A percentile compares a stretch with the other conserved stretches of the same genome.
These are phyloP conservation scores for Tenodera sinensis DNA, from an alignment of 2,888 invertebrate genomes.

Conservation along the genomic window DNA sequence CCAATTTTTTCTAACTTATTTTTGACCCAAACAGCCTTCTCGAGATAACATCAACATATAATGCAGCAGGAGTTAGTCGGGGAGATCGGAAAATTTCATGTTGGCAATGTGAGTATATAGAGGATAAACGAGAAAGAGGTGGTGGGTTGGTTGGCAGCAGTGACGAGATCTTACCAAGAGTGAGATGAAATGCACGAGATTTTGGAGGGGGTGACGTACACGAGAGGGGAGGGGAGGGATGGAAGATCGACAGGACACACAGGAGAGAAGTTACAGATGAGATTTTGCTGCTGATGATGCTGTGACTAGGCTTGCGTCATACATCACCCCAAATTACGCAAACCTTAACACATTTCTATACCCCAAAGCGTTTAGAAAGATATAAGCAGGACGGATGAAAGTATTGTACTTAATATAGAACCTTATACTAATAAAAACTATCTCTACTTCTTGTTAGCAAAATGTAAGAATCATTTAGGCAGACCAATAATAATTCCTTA, in stretches of 20 bases:
- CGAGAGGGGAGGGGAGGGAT: background rate
- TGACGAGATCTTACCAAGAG: constrained; percentile 7
- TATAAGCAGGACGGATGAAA: background rate
- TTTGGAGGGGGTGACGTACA: background rate
- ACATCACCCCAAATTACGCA: background rate
- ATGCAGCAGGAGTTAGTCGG: background rate
- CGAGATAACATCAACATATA: background rate
- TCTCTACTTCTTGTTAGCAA: background rate
- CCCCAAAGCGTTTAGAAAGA: background rate
- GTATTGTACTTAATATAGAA: background rate
- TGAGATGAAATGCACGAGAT: background rate
- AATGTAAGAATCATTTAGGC: background rate
- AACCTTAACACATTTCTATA: background rate
- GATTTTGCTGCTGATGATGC: background rate
- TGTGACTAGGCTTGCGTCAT: background rate
- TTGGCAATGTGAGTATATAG: background rate
- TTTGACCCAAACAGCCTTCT: background rate
- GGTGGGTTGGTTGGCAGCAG: constrained; percentile 4
- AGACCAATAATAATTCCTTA: background rate
- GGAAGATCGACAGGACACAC: background rate
- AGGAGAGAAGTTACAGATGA: background rate
- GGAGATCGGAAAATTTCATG: background rate
- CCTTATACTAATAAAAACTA: background rate
- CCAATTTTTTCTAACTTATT: background rate
- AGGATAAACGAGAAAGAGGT: background rate